phyloP scores from a whole-genome alignment of 2,113 vertebrate species.

The Lynx canadensis region DNA sequence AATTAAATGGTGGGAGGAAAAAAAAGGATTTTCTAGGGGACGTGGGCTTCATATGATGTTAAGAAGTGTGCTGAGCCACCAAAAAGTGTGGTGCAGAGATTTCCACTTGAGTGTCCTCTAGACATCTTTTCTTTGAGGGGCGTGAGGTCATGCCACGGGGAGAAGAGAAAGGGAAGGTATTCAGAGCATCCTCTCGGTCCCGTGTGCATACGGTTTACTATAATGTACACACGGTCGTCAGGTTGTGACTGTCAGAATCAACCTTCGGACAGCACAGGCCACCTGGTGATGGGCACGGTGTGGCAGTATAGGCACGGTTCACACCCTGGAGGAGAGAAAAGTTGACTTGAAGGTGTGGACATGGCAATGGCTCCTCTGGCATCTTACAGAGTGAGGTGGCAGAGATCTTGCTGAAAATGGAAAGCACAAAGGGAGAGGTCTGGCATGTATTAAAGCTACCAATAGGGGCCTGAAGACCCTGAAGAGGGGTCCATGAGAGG shows the following conservation, averaged over 20 bases:
- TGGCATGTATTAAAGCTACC: neutral
- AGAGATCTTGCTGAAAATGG: neutral
- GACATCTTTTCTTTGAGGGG: neutral
- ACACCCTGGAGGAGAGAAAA: rapidly evolving
- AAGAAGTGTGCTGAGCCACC: neutral
- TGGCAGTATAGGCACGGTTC: neutral
- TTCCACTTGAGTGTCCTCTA: neutral
- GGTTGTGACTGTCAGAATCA: neutral
- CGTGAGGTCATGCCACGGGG: rapidly evolving
- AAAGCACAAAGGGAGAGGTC: neutral
- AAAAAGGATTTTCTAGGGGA: neutral
- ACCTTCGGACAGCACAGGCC: neutral
- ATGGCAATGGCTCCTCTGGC: neutral
- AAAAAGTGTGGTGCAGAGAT: neutral
- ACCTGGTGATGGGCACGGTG: neutral
- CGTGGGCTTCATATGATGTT: neutral
- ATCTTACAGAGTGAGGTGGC: neutral
- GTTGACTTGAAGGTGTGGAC: neutral
- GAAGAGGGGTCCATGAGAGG: neutral
- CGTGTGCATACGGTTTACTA: neutral
- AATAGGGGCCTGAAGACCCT: neutral
- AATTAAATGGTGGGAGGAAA: neutral
- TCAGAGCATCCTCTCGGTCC: neutral
- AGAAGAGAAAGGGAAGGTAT: neutral
- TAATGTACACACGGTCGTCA: neutral